These are phyloP conservation scores for Hoplostethus atlanticus DNA, from an alignment of 2,797 vertebrate genomes.

Conservation along the genomic window DNA sequence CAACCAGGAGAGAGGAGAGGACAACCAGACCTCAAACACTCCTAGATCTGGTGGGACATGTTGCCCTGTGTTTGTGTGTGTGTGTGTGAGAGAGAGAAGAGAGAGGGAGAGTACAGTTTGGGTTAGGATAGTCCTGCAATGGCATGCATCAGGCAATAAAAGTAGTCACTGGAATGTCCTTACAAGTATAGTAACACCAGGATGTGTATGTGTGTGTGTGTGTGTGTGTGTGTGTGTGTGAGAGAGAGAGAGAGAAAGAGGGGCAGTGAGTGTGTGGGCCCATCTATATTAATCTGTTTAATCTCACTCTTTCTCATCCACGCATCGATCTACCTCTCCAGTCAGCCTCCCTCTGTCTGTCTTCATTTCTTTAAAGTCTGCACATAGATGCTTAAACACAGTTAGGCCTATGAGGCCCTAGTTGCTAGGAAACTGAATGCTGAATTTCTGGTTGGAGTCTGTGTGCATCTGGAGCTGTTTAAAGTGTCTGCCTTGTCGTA, in stretches of 20 bases:
- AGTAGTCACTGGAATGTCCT: not conserved
- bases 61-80: not conserved
- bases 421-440: slow-evolving; percentile 86
- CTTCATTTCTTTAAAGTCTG: slow-evolving; percentile 68
- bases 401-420: slow-evolving; percentile 72
- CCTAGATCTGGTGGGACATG: slow-evolving; percentile 74
- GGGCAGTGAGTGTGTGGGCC: not conserved
- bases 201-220: slow-evolving; percentile 1
- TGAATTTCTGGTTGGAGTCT: slow-evolving; percentile 70
- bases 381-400: slow-evolving; percentile 72
- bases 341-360: slow-evolving; percentile 31
- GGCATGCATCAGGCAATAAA: too few relatives aligned
- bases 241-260: not conserved
- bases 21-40: slow-evolving; percentile 69
- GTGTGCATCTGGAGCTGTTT: slow-evolving; percentile 70
- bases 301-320: slow-evolving; percentile 10
- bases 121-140: too few relatives aligned
- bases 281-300: slow-evolving; percentile 18
- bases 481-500: slow-evolving; percentile 67
- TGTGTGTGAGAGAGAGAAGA: not conserved
- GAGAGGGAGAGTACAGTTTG: too few relatives aligned
- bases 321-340: slow-evolving; percentile 20
- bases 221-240: slow-evolving; percentile 4
- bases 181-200: not conserved
- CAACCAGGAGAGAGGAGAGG: slow-evolving; percentile 53